Percentiles rank a stretch among this genome's conserved stretches.
phyloP scores from a whole-genome alignment of 2,113 vertebrate genomes.

The Lasiurus cinereus region DNA sequence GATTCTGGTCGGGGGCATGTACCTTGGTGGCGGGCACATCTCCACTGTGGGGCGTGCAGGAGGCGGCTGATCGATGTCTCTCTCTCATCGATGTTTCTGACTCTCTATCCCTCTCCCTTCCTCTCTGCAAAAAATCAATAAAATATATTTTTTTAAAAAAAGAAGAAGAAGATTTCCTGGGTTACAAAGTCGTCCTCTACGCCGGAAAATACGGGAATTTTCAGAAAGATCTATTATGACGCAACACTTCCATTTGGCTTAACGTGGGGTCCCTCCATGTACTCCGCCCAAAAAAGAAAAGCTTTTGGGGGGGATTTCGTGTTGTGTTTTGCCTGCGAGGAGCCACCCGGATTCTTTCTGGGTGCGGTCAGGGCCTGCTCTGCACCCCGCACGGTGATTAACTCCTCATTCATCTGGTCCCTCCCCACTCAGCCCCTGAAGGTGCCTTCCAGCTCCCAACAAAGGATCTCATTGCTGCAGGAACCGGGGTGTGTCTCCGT shows the following conservation, averaged over 20 bases:
- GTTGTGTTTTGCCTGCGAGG: not conserved
- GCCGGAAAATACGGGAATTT: not conserved
- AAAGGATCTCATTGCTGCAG: conserved; percentile 80
- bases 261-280: not conserved
- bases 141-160: too few relatives aligned
- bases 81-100: too few relatives aligned
- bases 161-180: too few relatives aligned
- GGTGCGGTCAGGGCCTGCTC: conserved; percentile 35
- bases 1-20: too few relatives aligned
- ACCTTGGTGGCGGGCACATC: too few relatives aligned
- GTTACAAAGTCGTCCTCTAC: too few relatives aligned
- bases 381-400: conserved; percentile 65
- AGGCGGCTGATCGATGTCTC: too few relatives aligned
- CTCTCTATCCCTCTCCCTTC: too few relatives aligned
- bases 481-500: conserved; percentile 81
- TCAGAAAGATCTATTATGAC: not conserved
- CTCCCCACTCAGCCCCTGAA: conserved; percentile 74
- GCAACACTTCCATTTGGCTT: not conserved
- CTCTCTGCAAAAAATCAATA: too few relatives aligned
- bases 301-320: conserved; percentile 26
- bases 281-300: not conserved
- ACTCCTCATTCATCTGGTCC: conserved; percentile 69
- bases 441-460: conserved; percentile 72
- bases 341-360: conserved; percentile 50
- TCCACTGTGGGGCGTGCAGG: too few relatives aligned